phyloP scores from a whole-genome alignment of 2,888 invertebrate genomes.

The Patella pellucida region DNA sequence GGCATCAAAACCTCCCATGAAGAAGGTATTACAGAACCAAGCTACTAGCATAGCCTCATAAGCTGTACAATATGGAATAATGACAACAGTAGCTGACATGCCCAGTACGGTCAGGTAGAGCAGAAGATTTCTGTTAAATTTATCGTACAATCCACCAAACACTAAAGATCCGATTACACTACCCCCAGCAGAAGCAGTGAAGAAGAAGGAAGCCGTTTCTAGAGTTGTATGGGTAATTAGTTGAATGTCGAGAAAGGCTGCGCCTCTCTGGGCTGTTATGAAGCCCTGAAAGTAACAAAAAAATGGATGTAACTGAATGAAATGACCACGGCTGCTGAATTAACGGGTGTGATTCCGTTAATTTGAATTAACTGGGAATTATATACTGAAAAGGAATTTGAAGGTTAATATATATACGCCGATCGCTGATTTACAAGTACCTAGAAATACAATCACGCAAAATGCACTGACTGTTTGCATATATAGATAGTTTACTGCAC shows the following conservation, averaged over 20 bases:
- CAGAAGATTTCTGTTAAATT: neutral
- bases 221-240: neutral
- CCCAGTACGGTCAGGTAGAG: neutral
- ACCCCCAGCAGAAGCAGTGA: neutral
- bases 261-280: neutral
- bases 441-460: too few relatives aligned
- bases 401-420: too few relatives aligned
- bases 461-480: too few relatives aligned
- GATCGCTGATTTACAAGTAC: too few relatives aligned
- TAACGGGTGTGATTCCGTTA: too few relatives aligned
- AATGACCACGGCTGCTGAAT: too few relatives aligned
- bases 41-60: neutral
- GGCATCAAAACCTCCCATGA: neutral
- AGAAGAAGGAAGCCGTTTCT: neutral
- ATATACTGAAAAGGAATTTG: too few relatives aligned
- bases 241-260: neutral
- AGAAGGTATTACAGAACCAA: neutral
- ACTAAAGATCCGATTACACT: neutral
- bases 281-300: neutral
- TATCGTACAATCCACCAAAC: constrained; percentile 3
- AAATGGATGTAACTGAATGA: too few relatives aligned
- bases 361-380: too few relatives aligned
- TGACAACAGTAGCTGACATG: neutral
- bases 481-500: too few relatives aligned
- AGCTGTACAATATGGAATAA: neutral